A percentile compares a stretch with the other conserved stretches of the same genome.
phyloP scores from a whole-genome alignment of 2,888 invertebrate species.

The Tinea trinotella region DNA sequence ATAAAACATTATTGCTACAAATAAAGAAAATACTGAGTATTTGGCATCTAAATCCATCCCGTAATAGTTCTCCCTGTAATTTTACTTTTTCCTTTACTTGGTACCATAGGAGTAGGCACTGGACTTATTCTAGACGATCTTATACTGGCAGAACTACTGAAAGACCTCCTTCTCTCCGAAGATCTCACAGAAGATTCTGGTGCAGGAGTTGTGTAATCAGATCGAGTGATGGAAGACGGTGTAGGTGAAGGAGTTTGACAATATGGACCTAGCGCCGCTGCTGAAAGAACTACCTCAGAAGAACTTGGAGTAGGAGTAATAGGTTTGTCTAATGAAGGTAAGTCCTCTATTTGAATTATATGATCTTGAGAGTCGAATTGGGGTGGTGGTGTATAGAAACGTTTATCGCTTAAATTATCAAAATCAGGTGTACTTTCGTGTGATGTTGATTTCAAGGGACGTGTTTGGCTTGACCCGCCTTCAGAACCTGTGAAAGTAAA shows the following conservation, averaged over 20 bases:
- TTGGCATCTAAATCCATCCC: slow-evolving; percentile 76
- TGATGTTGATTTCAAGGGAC: slow-evolving; percentile 42
- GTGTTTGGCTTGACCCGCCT: slow-evolving; percentile 42
- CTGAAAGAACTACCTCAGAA: slow-evolving; percentile 52
- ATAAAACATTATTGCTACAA: slow-evolving; percentile 39
- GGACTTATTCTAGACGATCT: slow-evolving; percentile 43
- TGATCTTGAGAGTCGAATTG: slow-evolving; percentile 39
- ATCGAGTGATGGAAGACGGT: slow-evolving; percentile 26
- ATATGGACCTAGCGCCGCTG: slow-evolving; percentile 44
- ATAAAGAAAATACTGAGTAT: not conserved
- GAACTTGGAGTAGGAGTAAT: slow-evolving; percentile 47
- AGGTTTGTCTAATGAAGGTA: slow-evolving; percentile 47
- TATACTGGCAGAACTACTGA: slow-evolving; percentile 6
- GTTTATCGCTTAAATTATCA: slow-evolving; percentile 34
- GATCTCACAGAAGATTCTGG: slow-evolving; percentile 21
- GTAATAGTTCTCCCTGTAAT: slow-evolving; percentile 81
- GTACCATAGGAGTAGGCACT: slow-evolving; percentile 42
- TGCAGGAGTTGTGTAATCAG: slow-evolving; percentile 25
- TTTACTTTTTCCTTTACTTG: slow-evolving; percentile 78
- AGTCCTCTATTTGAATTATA: slow-evolving; percentile 51
- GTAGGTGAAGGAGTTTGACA: slow-evolving; percentile 12
- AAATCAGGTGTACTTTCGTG: slow-evolving; percentile 42
- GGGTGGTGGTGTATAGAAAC: slow-evolving; percentile 35
- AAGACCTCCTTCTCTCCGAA: not conserved
- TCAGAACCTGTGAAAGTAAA: slow-evolving; percentile 40